Evolutionary conservation across 2,888 invertebrate genomes (phyloP).

Genomic region (Chrysodeixis includens): DNA sequence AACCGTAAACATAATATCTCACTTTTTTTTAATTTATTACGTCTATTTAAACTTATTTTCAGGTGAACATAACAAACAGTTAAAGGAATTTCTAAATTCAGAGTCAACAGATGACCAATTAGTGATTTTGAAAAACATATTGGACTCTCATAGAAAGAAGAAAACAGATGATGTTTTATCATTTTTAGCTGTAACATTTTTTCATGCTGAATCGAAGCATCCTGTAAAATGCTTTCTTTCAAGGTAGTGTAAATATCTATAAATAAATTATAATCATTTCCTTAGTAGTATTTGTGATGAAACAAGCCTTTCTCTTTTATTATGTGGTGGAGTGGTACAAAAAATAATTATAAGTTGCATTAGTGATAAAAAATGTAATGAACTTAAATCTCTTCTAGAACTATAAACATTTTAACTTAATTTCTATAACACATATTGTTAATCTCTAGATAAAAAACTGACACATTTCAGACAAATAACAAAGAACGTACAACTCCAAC

Average conservation of each 20-base stretch:
- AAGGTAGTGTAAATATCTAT: slow-evolving; percentile 74
- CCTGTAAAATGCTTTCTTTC: slow-evolving; percentile 80
- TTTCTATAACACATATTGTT: no score
- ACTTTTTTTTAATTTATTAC: not conserved
- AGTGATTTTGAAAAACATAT: slow-evolving; percentile 65
- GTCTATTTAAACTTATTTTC: slow-evolving; percentile 39
- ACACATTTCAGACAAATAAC: slow-evolving; percentile 72
- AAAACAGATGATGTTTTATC: slow-evolving; percentile 51
- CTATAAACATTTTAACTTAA: no score
- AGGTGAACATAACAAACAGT: slow-evolving; percentile 55
- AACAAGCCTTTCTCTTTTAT: no score
- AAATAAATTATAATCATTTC: no score
- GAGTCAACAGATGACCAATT: slow-evolving; percentile 74
- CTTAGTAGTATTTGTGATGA: no score
- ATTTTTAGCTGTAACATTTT: slow-evolving; percentile 73
- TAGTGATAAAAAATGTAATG: no score
- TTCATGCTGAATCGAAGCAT: slow-evolving; percentile 78
- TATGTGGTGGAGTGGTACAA: no score
- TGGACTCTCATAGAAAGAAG: slow-evolving; percentile 49
- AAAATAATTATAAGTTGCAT: no score
- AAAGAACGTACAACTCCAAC: slow-evolving; percentile 66
- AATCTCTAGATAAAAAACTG: no score
- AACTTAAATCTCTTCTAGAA: no score
- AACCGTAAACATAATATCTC: no score
- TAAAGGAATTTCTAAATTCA: slow-evolving; percentile 63